A percentile compares a stretch with the other conserved stretches of the same genome.
These are phyloP conservation scores for Aplocera efformata DNA, from an alignment of 2,888 invertebrate species.

Conservation along the genomic window DNA sequence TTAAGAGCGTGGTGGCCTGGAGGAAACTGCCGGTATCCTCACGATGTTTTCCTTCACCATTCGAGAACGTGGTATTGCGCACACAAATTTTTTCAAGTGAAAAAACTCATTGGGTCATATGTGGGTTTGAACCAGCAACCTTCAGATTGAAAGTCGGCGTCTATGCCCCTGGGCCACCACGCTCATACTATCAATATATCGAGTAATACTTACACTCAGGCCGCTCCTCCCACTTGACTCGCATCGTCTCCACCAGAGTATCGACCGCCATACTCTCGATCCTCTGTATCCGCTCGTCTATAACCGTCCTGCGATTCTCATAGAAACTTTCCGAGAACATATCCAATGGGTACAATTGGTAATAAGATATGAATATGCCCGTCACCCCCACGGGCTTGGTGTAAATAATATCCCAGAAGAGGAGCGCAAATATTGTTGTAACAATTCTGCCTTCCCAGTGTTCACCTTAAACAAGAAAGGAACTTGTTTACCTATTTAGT, in stretches of 20 bases:
- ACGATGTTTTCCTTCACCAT: too few relatives aligned
- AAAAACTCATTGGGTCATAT: too few relatives aligned
- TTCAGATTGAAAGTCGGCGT: too few relatives aligned
- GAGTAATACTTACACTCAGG: conserved; percentile 54
- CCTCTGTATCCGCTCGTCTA: conserved; percentile 76
- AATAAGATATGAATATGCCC: conserved; percentile 83
- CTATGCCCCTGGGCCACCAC: too few relatives aligned
- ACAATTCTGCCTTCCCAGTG: conserved; percentile 87
- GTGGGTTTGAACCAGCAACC: too few relatives aligned
- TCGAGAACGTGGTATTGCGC: too few relatives aligned
- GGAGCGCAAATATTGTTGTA: conserved; percentile 81
- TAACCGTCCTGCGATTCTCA: conserved; percentile 76
- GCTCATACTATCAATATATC: background rate
- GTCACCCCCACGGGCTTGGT: conserved; percentile 61
- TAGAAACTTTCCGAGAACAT: conserved; percentile 85
- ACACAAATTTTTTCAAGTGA: too few relatives aligned
- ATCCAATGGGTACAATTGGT: conserved; percentile 87
- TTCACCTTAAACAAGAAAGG: conserved; percentile 70
- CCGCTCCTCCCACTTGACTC: conserved; percentile 64
- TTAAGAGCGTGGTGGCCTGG: too few relatives aligned
- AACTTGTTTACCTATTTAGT: background rate
- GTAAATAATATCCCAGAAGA: conserved; percentile 90
- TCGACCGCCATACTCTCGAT: conserved; percentile 51
- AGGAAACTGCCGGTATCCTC: too few relatives aligned
- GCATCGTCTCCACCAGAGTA: conserved; percentile 64